A percentile compares a stretch with the other conserved stretches of the same genome.
Evolutionary conservation across 2,888 invertebrate species (phyloP).

Genomic region (Taphrorychus bicolor): DNA sequence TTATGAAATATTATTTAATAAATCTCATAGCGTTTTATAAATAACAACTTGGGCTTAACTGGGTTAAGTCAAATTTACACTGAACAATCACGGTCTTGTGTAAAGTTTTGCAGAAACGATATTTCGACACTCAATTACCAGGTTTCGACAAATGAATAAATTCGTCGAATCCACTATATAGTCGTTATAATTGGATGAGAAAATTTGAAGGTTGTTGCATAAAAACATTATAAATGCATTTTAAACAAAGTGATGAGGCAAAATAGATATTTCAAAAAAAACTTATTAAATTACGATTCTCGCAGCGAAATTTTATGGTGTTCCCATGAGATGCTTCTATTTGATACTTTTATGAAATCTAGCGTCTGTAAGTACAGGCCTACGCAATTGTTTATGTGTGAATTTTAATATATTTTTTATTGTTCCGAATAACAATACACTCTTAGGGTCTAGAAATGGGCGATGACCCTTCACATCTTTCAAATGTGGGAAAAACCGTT

Average conservation of each 20-base stretch:
- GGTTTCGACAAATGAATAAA: neutral
- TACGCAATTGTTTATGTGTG: too few species aligned
- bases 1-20: neutral
- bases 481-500: too few species aligned
- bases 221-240: neutral
- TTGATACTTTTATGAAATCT: too few species aligned
- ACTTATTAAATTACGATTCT: too few species aligned
- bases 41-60: constrained; percentile 17
- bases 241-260: neutral
- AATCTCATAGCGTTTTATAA: neutral
- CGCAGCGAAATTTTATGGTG: too few species aligned
- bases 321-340: neutral
- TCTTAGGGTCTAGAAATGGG: too few species aligned
- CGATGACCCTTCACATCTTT: too few species aligned
- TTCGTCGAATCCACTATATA: neutral
- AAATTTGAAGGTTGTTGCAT: neutral
- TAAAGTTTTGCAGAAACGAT: constrained; percentile 18
- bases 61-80: constrained; percentile 15
- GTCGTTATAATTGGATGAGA: neutral
- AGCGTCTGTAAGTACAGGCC: too few species aligned
- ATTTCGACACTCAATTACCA: neutral
- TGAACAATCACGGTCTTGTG: constrained; percentile 13
- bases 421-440: too few species aligned
- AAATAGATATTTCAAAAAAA: too few species aligned
- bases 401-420: too few species aligned